Evolutionary conservation across 2,113 vertebrate species (phyloP), one percentile per base, ranked within the genome.

Genomic region (Excalfactoria chinensis): DNA sequence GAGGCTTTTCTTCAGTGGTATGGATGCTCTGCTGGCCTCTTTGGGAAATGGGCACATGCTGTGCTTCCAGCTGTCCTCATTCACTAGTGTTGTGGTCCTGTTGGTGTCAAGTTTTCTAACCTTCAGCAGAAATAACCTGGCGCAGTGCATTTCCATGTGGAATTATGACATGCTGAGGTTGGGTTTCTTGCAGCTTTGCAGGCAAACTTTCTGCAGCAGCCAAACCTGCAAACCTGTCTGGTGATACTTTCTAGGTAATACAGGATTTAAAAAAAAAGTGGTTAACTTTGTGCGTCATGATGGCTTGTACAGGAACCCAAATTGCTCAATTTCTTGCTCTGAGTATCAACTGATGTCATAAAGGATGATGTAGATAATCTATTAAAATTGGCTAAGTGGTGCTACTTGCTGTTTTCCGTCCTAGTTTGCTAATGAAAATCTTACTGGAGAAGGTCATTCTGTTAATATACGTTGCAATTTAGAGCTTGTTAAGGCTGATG

Each of bases 371-470:
- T 49, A 44, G 86, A 41, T 84, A 58, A 86, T 84, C 17, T n/a
- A 32, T 81, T 88, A 35, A 66, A 53, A 74, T 66, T 78, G 80
- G 44, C 76, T 56, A 73, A 93, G 56, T n/a, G 15, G 62, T 86
- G 83, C 76, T 48, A 41, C 72, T 87, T 49, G 3, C 32, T 84
- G 8, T n/a, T 95, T 91, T 60, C 90, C 2, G 5, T 80, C 60
- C 69, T 84, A 79, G 75, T 93, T 93, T 87, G 9, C 77, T 95
- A 92, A 96, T 75, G 86, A 86, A 88, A 95, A 83, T 90, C 73
- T 66, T 86, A 78, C 88, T 22, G 76, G 62, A 88, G 86, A 90
- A 94, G 77, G 86, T 82, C 58, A 62, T 86, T 82, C 73, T 69
- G 14, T 87, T 94, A 93, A 89, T 67, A 74, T 55, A 79, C 59